Conservation (phyloP, 2,797 vertebrate genomes). For the Neosilurus hyrtlii region DNA sequence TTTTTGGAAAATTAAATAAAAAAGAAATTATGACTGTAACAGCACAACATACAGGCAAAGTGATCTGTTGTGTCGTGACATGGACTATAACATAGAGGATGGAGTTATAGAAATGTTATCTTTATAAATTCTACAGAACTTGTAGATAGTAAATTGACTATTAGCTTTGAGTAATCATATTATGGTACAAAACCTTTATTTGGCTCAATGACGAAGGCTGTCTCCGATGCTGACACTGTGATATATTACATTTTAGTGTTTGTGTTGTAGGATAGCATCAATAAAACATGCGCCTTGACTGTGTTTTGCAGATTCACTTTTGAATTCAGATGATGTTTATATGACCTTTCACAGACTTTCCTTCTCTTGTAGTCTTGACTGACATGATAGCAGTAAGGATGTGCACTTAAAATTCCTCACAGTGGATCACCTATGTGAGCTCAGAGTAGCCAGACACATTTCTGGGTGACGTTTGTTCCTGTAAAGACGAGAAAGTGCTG, state of each 20-base stretch:
- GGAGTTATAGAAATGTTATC: neutral
- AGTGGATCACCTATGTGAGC: constrained; percentile 38
- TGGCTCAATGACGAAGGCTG: neutral
- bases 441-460: constrained; percentile 25
- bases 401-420: constrained; percentile 42
- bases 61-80: neutral
- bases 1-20: too few relatives aligned
- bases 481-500: constrained; percentile 39
- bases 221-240: neutral
- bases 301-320: constrained; percentile 1
- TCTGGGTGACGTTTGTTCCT: constrained; percentile 59
- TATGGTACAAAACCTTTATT: constrained; percentile 21
- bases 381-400: constrained; percentile 40
- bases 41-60: neutral
- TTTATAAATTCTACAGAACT: constrained; percentile 16
- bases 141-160: neutral
- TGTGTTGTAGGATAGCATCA: neutral
- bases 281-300: constrained; percentile 16
- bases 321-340: constrained; percentile 26
- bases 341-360: constrained; percentile 33
- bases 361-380: constrained; percentile 35
- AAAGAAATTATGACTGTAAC: too few relatives aligned
- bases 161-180: constrained; percentile 15
- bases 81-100: neutral
- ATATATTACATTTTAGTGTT: neutral